Evolutionary conservation across 2,888 invertebrate genomes (phyloP).

Genomic region (Pheosia gnoma): DNA sequence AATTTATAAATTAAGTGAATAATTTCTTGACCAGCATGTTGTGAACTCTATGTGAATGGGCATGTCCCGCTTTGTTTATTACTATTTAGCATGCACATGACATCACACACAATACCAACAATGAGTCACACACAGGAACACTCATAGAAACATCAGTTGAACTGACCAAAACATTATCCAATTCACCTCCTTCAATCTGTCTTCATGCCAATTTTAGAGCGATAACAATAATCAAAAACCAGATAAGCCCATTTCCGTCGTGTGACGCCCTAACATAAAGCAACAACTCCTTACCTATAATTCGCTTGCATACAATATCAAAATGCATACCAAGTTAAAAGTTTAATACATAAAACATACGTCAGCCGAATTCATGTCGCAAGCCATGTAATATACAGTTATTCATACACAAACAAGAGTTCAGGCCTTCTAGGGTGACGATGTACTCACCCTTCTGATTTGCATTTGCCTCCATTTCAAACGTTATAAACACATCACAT

Average conservation of each 20-base stretch:
- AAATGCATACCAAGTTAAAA: slow-evolving; percentile 28
- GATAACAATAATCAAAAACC: slow-evolving; percentile 46
- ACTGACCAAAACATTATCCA: slow-evolving; percentile 20
- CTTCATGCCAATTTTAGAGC: slow-evolving; percentile 26
- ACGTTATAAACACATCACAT: slow-evolving; percentile 66
- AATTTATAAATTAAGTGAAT: not conserved
- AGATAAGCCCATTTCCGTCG: slow-evolving; percentile 40
- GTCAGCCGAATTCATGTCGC: slow-evolving; percentile 66
- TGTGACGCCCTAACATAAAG: slow-evolving; percentile 34
- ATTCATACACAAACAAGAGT: slow-evolving; percentile 76
- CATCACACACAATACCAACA: slow-evolving; percentile 75
- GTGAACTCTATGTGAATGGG: slow-evolving; percentile 31
- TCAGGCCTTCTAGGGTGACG: slow-evolving; percentile 43
- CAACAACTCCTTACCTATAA: slow-evolving; percentile 13
- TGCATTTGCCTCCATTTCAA: slow-evolving; percentile 77
- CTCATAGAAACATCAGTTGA: slow-evolving; percentile 23
- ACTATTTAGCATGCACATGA: slow-evolving; percentile 67
- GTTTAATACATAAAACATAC: slow-evolving; percentile 39
- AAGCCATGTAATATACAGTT: slow-evolving; percentile 72
- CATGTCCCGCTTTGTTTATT: slow-evolving; percentile 59
- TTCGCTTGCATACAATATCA: slow-evolving; percentile 7
- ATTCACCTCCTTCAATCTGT: slow-evolving; percentile 25
- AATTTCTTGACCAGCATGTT: slow-evolving; percentile 28
- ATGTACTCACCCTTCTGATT: slow-evolving; percentile 76
- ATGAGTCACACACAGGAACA: slow-evolving; percentile 66